A percentile compares a stretch with the other conserved stretches of the same genome.
phyloP scores from a whole-genome alignment of 2,888 invertebrate species.

The Pantelozetes paolii region DNA sequence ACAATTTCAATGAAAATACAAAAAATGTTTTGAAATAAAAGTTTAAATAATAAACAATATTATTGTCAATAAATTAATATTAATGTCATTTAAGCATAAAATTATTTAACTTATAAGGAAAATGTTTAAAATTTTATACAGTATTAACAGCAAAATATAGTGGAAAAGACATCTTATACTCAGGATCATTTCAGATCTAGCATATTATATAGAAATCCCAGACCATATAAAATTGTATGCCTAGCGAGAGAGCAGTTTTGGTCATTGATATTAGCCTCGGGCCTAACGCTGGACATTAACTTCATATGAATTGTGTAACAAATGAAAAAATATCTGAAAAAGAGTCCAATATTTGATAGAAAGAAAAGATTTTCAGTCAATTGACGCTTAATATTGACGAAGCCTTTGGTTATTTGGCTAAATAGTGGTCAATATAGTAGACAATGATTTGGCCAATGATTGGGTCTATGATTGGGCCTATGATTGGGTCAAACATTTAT shows the following conservation, averaged over 20 bases:
- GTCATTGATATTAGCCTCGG: background rate
- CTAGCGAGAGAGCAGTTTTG: background rate
- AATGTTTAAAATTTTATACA: no score
- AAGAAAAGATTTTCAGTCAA: conserved; percentile 6
- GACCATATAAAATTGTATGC: no score
- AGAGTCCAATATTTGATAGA: background rate
- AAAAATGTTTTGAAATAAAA: no score
- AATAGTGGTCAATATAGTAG: background rate
- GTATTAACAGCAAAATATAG: no score
- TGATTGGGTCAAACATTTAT: background rate
- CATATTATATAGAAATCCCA: no score
- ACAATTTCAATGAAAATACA: no score
- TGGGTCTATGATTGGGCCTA: background rate
- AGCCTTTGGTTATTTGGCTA: conserved; percentile 23
- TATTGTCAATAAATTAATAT: no score
- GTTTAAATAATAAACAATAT: no score
- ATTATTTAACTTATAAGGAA: no score
- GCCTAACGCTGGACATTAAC: conserved; percentile 1
- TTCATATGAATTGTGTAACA: background rate
- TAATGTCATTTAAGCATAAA: no score
- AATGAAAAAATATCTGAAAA: background rate
- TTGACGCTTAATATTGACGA: conserved; percentile 24
- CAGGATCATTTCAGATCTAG: no score
- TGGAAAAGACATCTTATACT: background rate
- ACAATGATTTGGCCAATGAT: no score